Evolutionary conservation across 2,888 invertebrate species (phyloP), one percentile per base, ranked within the genome.

Genomic region (Thelaira solivaga): DNA sequence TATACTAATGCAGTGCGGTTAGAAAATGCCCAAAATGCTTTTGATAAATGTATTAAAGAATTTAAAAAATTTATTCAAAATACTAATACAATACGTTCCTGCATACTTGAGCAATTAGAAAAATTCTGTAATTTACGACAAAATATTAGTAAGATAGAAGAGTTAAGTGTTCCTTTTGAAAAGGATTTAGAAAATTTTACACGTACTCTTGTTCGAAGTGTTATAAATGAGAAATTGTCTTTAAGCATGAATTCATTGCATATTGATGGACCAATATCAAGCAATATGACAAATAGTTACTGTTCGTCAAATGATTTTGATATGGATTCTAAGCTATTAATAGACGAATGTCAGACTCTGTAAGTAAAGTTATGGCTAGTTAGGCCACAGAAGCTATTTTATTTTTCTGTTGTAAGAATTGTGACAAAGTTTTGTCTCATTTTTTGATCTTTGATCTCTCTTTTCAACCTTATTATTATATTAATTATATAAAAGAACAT

Each of bases 121-220:
- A 81, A 82, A 10, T 84, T 80, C 7, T 0, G 0, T 0, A 51
- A 26, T 47, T 75, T 83, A 16, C 3, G 13, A 16, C 34, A 13
- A 24, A 39, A 65, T 24, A 16, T 80, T 4, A 1, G 6, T 0
- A 77, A 39, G 4, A 76, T 77, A 0, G 1, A 16, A 0, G 3
- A 20, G 0, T 62, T 62, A 18, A 67, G 85, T 2, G 16, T 0
- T 4, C 62, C 24, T 34, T 78, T 67, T 24, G 64, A 43, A 20
- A 45, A 1, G 0, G 55, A 80, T 11, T 24, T 86, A n/a, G 43
- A 80, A 41, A n/a, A 51, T 1, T 64, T 49, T 26, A 69, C 68
- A 0, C 8, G 68, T 26, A 59, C 59, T 49, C 29, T 69, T 10
- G 8, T 69, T 22, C 43, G 16, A 10, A 34, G 29, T 18, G 11